phyloP scores from a whole-genome alignment of 2,797 vertebrate species.

The Leucoraja ocellata region DNA sequence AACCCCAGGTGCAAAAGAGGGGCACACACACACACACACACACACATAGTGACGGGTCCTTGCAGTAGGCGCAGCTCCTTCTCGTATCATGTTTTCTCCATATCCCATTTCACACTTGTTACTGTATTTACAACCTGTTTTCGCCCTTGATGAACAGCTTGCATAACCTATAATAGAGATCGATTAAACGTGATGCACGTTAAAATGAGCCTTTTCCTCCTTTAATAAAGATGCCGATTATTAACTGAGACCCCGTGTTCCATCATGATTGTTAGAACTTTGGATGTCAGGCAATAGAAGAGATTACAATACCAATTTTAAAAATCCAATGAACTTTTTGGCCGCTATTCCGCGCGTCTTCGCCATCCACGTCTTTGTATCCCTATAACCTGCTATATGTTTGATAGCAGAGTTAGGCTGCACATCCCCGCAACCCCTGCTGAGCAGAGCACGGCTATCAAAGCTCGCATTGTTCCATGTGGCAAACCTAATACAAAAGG shows the following conservation, averaged over 20 bases:
- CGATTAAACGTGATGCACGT: neutral
- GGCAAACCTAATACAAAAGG: slow-evolving; percentile 44
- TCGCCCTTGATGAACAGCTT: neutral
- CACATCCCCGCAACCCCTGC: slow-evolving; percentile 49
- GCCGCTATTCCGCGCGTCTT: neutral
- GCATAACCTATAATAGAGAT: slow-evolving; percentile 1
- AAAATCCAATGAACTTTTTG: slow-evolving; percentile 5
- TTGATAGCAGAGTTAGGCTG: slow-evolving; percentile 42
- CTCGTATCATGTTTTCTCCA: neutral
- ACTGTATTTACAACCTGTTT: neutral
- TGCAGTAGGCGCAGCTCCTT: neutral
- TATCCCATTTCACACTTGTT: neutral
- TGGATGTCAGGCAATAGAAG: neutral
- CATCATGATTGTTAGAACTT: neutral
- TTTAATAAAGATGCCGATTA: neutral
- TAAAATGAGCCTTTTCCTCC: neutral
- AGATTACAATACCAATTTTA: neutral
- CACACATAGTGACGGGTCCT: too few relatives aligned
- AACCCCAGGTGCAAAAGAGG: neutral
- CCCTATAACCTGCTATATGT: neutral
- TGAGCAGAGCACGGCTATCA: slow-evolving; percentile 53
- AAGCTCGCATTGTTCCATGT: slow-evolving; percentile 56
- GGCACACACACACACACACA: too few relatives aligned
- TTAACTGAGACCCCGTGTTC: neutral
- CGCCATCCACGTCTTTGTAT: neutral